These are phyloP conservation scores for Papilio helenus DNA, from an alignment of 1,140 invertebrate genomes.

Conservation along the genomic window DNA sequence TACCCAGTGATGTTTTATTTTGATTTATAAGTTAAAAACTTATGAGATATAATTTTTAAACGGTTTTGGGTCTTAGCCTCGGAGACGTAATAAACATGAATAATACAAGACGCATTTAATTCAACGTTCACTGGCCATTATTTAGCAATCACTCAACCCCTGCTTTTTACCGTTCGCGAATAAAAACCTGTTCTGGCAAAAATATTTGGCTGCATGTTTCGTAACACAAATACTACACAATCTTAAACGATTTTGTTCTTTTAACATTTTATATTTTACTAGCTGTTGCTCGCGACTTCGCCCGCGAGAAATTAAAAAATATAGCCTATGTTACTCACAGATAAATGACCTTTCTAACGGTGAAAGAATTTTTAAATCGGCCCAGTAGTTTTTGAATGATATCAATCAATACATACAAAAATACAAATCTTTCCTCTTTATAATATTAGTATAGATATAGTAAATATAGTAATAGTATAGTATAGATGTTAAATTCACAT, in stretches of 20 bases:
- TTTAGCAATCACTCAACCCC: conserved; percentile 18
- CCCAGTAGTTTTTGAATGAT: no score
- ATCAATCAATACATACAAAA: no score
- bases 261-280: not conserved
- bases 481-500: no score
- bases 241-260: not conserved
- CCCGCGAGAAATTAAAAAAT: no score
- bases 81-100: not conserved
- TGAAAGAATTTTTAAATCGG: no score
- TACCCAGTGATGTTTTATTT: no score
- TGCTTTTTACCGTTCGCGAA: not conserved
- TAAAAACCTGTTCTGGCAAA: conserved; percentile 1
- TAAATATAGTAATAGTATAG: no score
- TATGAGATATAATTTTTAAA: not conserved
- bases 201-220: conserved; percentile 6
- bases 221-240: not conserved
- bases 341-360: no score
- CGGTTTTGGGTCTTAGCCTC: not conserved
- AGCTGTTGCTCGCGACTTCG: no score
- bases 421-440: no score
- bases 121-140: conserved; percentile 11
- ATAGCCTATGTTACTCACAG: no score
- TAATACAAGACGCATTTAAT: not conserved
- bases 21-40: not conserved
- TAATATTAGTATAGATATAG: no score